Evolutionary conservation across 2,888 invertebrate genomes (phyloP), one percentile per base, ranked within the genome.

Genomic region (Drosophila antonietae): DNA sequence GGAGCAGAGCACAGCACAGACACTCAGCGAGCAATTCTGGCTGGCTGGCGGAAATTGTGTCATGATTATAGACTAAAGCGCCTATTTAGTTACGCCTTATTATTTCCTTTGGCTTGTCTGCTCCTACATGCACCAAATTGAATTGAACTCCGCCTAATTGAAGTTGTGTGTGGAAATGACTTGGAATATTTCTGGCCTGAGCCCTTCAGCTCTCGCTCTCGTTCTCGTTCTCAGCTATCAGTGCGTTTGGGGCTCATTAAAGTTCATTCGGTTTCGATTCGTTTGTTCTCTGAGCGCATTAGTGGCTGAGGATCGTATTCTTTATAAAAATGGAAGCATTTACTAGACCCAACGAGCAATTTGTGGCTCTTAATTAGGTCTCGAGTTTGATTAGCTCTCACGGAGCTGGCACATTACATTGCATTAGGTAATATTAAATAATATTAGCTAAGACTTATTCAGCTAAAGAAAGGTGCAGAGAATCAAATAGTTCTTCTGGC

Each of bases 31-130:
- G 52, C 35, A 35, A 12, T 52, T 39, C 37, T 35, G 35, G 55
- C 68, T 58, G 55, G 56, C 67, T 75, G 83, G 82, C 88, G 88
- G 88, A 88, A 88, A 88, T 88, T 85, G 88, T 85, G 83, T 85
- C 85, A 89, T 88, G 89, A 89, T 88, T 88, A 88, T 82, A 89
- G 88, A 87, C 83, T 88, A 83, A 89, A 87, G 89, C 87, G 81
- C 78, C 83, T 89, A 83, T 89, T 88, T 88, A 88, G 87, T 86
- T 82, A 88, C 87, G 87, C 87, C 84, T 87, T 88, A 86, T 88
- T 88, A 88, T 88, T 87, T 80, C 83, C 81, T 78, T 81, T 65
- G 41, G 51, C 46, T 63, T 47, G 61, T 58, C 66, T 68, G 64
- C 52, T 53, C 33, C 60, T 44, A 58, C 73, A 60, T 76, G 53